Evolutionary conservation across 2,113 vertebrate genomes (phyloP).

Genomic region (Xerus inauris): DNA sequence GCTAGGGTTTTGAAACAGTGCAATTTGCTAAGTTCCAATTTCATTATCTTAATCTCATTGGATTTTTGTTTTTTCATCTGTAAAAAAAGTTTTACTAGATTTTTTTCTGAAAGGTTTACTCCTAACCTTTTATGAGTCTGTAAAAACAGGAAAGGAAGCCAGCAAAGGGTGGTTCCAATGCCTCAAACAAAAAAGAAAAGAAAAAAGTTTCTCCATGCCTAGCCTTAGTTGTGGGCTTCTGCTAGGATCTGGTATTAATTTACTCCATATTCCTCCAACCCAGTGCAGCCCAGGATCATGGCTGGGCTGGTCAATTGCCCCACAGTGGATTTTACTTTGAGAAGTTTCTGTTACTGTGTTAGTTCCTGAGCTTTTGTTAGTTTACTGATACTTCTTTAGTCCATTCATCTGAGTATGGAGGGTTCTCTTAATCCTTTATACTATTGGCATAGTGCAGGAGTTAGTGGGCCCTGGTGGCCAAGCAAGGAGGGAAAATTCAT

Average conservation of each 20-base stretch:
- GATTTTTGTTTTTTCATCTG: neutral
- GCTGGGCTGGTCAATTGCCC: neutral
- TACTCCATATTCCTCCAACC: neutral
- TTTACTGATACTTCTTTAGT: neutral
- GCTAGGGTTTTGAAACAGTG: neutral
- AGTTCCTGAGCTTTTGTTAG: neutral
- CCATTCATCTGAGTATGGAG: neutral
- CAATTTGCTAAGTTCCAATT: neutral
- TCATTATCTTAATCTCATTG: neutral
- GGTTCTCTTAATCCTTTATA: neutral
- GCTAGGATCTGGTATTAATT: neutral
- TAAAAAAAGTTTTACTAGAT: neutral
- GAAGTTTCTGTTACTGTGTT: neutral
- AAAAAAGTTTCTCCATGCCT: neutral
- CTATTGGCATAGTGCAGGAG: neutral
- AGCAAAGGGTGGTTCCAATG: neutral
- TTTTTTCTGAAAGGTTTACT: neutral
- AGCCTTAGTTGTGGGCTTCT: neutral
- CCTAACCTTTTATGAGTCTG: neutral
- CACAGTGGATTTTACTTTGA: neutral
- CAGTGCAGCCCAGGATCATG: neutral
- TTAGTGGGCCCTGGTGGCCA: neutral
- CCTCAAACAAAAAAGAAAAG: neutral
- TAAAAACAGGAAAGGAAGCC: neutral
- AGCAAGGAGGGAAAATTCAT: neutral